Base-by-base conservation (phyloP, 1,140 invertebrate genomes). In the Drosophila tropicalis region DNA sequence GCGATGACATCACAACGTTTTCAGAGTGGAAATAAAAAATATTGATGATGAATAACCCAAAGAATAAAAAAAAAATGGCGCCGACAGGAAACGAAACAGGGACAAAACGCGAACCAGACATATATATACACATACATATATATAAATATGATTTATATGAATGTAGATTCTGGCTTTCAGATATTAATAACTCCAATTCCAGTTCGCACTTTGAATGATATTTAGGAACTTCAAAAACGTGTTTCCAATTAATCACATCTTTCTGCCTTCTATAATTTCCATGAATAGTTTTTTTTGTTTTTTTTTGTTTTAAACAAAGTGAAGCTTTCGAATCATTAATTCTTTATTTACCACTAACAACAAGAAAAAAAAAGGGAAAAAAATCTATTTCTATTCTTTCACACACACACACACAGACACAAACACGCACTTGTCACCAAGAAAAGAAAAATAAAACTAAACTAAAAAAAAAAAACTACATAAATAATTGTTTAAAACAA, bases 401-500 rank as follows among this genome's bases (percentile, higher is more conserved):
- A 51, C 17, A 36, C 62, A 55, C 61, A 44, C 58, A 82, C 29
- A 47, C 72, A 62, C 41, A 19, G 51, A 64, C 29, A 66, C 56
- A 81, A 67, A 56, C 79, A 56, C 68, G 64, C 82, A 79, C 75
- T 55, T 70, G 82, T 87, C 79, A 58, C 71, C 72, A 70, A 41
- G 65, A 56, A 81, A 75, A 68, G 34, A 34, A 64, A 69, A 72
- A 83, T 87, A 77, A 70, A 86, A 86, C 71, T 60, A 70, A 57
- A n/a, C n/a, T n/a, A n/a, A 64, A 74, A 68, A 67, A 22, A 51
- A 60, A 60, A 60, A 44, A 51, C 67, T 89, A 89, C 76, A 56
- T 83, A 83, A 87, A 86, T 87, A 83, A 79, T 69, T 84, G 78
- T 83, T 80, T 66, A 54, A 77, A 71, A 62, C 56, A 70, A 47